Evolutionary conservation across 92 coral and sea anemone species (phyloP), one percentile per base, ranked within the genome.

Genomic region (Desmophyllum pertusum): DNA sequence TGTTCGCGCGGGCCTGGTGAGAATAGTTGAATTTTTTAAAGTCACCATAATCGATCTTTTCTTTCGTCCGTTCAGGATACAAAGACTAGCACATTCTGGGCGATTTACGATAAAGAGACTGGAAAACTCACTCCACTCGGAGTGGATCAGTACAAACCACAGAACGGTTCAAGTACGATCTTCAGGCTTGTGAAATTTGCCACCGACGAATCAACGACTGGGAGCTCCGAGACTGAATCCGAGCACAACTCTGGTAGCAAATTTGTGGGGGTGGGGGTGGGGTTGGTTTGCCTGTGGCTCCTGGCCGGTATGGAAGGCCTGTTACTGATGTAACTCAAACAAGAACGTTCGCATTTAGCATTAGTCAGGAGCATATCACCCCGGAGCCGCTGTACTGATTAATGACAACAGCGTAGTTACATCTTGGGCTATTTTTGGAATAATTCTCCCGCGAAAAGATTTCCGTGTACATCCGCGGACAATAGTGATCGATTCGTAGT

Each of bases 11-110:
- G n/a, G n/a, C n/a, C n/a, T n/a, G n/a, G n/a, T n/a, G n/a, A n/a
- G n/a, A n/a, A n/a, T n/a, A n/a, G n/a, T n/a, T n/a, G n/a, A n/a
- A n/a, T n/a, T n/a, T n/a, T n/a, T n/a, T n/a, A n/a, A n/a, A n/a
- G n/a, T n/a, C n/a, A n/a, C n/a, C n/a, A n/a, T n/a, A n/a, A n/a
- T n/a, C n/a, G n/a, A n/a, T n/a, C n/a, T n/a, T 64, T 45, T 41
- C 21, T 43, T 41, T 79, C n/a, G 55, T 40, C 53, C 36, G 30
- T 23, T 68, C 51, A 81, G 77, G 78, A 81, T 39, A 27, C 85
- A 8, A 25, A 41, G 40, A 68, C 74, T 0, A 17, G 33, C 35
- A 68, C 51, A 29, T 70, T 69, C 31, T 70, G 77, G 85, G 43
- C 36, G 45, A 73, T 70, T 52, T 81, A 48, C 33, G 78, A 81